A percentile compares a stretch with the other conserved stretches of the same genome.
Conservation (phyloP, 2,113 vertebrate species). For the Melanerpes formicivorus region DNA sequence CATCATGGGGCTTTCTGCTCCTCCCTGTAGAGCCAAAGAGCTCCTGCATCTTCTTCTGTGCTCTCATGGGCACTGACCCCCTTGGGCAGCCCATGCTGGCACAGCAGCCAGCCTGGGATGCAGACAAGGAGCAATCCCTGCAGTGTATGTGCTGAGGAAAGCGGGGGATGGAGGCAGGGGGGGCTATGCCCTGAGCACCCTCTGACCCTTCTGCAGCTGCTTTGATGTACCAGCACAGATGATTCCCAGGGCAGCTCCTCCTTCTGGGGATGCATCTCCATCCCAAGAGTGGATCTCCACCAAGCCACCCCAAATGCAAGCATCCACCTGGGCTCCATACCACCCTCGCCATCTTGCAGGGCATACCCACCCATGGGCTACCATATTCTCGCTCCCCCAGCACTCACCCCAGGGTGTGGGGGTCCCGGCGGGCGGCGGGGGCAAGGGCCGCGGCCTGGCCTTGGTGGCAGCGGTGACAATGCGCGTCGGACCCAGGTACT, state of each 20-base stretch:
- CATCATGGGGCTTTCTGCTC: not conserved
- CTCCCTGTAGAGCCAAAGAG: not conserved
- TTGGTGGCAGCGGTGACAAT: conserved; percentile 41
- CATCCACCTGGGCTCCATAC: fast-evolving
- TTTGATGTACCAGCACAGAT: fast-evolving
- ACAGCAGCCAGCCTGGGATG: not conserved
- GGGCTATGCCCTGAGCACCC: fast-evolving
- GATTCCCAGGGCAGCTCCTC: not conserved
- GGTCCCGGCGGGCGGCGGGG: conserved; percentile 42
- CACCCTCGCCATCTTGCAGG: not conserved
- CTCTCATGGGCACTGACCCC: not conserved
- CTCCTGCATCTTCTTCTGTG: not conserved
- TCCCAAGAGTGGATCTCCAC: not conserved
- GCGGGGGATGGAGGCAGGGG: too few species aligned
- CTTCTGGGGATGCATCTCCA: not conserved
- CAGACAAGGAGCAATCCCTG: not conserved
- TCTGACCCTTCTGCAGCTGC: not conserved
- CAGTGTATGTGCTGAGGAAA: not conserved
- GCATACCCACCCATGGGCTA: not conserved
- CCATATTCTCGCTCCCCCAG: not conserved
- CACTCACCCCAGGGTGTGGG: conserved; percentile 75
- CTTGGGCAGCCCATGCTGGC: not conserved
- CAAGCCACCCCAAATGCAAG: not conserved
- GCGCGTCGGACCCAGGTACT: conserved; percentile 77
- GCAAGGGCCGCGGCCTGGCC: conserved; percentile 76